phyloP scores from a whole-genome alignment of 2,113 vertebrate genomes.

The Apaloderma vittatum region DNA sequence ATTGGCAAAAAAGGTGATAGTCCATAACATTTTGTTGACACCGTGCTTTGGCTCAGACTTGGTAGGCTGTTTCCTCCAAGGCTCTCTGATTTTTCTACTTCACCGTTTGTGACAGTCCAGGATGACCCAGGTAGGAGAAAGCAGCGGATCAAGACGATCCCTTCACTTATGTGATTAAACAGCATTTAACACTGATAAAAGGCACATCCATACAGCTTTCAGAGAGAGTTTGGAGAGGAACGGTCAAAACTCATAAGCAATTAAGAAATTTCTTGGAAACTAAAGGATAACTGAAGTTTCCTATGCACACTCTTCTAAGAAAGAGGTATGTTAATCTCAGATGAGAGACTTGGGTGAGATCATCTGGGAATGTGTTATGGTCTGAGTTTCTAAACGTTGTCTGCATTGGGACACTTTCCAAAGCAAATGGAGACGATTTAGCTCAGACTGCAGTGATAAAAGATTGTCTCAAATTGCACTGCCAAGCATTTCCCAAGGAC shows the following conservation, averaged over 20 bases:
- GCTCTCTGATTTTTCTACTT: background rate
- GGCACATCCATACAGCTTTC: background rate
- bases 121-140: background rate
- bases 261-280: background rate
- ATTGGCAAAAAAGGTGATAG: background rate
- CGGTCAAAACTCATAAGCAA: background rate
- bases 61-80: background rate
- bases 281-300: background rate
- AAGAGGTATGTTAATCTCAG: background rate
- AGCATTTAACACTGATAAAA: background rate
- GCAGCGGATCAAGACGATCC: background rate
- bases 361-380: accelerated
- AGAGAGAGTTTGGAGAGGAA: background rate
- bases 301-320: background rate
- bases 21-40: background rate
- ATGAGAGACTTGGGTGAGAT: background rate
- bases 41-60: background rate
- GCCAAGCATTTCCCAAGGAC: slow-evolving; percentile 11
- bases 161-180: background rate
- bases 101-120: background rate
- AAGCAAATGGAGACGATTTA: background rate
- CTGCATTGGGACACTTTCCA: accelerated
- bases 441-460: background rate
- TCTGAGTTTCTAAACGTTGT: background rate
- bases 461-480: background rate